These are phyloP conservation scores for Synanthedon vespiformis DNA, from an alignment of 2,888 invertebrate genomes.

Conservation along the genomic window DNA sequence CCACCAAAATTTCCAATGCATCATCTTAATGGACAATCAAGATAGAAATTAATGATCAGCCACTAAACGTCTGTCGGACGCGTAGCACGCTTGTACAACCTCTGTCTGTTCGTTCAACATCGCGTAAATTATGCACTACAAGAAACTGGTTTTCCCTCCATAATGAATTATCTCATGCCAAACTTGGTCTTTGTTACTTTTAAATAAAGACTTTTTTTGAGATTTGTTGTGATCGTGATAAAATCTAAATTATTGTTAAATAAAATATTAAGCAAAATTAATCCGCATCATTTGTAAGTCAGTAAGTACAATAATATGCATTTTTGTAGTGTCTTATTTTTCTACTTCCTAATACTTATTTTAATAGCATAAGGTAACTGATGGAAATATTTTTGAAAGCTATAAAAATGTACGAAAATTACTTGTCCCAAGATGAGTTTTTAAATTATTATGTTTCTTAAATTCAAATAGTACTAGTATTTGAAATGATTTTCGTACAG, in stretches of 20 bases:
- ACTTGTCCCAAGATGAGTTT: too few relatives aligned
- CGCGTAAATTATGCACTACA: constrained; percentile 32
- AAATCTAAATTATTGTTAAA: constrained; percentile 16
- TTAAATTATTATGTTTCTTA: too few relatives aligned
- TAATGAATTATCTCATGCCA: constrained; percentile 27
- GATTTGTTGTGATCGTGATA: constrained; percentile 20
- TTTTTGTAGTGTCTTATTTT: too few relatives aligned
- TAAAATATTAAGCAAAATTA: constrained; percentile 10
- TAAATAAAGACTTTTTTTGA: constrained; percentile 12
- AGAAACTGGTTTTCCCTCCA: constrained; percentile 16
- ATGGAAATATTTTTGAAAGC: too few relatives aligned
- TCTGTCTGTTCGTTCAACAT: constrained; percentile 12
- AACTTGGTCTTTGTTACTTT: constrained; percentile 20
- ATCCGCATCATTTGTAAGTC: not conserved
- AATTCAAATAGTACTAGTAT: too few relatives aligned
- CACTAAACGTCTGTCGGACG: constrained; percentile 32
- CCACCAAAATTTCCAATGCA: too few relatives aligned
- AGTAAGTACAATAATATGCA: constrained; percentile 1
- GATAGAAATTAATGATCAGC: constrained; percentile 19
- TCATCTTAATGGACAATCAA: too few relatives aligned
- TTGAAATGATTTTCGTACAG: too few relatives aligned
- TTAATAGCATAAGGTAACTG: too few relatives aligned
- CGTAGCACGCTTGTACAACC: constrained; percentile 24
- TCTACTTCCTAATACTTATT: too few relatives aligned
- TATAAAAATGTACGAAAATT: too few relatives aligned